Evolutionary conservation across 2,888 invertebrate species (phyloP).

Genomic region (Lasioglossum figueresi): DNA sequence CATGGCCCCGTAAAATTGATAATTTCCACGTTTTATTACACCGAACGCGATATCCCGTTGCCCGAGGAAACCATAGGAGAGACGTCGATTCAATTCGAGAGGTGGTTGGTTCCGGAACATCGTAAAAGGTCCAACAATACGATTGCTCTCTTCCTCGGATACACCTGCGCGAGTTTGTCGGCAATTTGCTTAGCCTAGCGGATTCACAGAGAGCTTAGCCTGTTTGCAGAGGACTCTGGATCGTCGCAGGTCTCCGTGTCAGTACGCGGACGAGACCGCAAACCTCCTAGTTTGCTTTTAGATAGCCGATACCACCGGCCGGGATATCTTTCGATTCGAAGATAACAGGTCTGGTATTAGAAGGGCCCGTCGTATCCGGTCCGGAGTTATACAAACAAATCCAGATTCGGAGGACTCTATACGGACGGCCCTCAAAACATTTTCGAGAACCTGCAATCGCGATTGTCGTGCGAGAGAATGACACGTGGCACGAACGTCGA

Average conservation of each 20-base stretch:
- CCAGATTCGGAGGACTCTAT: constrained; percentile 55
- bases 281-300: constrained; percentile 64
- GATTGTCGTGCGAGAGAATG: neutral
- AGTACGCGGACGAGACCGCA: constrained; percentile 29
- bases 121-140: constrained; percentile 16
- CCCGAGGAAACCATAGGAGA: neutral
- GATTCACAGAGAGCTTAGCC: constrained; percentile 63
- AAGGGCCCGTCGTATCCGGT: constrained; percentile 65
- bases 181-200: constrained; percentile 68
- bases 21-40: constrained; percentile 61
- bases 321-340: constrained; percentile 70
- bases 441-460: neutral
- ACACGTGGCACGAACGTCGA: neutral
- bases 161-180: constrained; percentile 59
- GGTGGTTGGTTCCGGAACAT: neutral
- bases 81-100: neutral
- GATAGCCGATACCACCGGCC: constrained; percentile 66
- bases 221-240: constrained; percentile 70
- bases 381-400: constrained; percentile 70
- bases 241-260: constrained; percentile 60
- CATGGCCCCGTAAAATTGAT: constrained; percentile 61
- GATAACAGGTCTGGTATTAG: constrained; percentile 68
- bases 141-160: constrained; percentile 38
- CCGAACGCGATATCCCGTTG: neutral
- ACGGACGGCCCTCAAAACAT: neutral